These are phyloP conservation scores for Hiodon tergisus DNA, from an alignment of 2,113 vertebrate species.

Conservation along the genomic window DNA sequence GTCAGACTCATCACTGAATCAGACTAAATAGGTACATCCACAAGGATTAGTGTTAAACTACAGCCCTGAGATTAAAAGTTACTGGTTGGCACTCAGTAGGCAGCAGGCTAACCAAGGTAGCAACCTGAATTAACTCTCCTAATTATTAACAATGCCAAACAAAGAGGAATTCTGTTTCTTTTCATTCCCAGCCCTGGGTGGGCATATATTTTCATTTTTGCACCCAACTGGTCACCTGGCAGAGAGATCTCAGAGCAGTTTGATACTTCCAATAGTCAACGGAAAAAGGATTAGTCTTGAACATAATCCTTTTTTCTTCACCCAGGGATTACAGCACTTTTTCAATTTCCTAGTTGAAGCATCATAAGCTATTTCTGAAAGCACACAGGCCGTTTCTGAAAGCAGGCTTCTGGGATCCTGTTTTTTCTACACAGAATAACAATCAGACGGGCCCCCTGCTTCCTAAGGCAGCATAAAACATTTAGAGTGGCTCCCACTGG, in stretches of 20 bases:
- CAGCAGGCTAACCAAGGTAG: conserved; percentile 20
- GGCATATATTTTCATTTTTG: conserved; percentile 26
- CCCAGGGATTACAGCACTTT: conserved; percentile 44
- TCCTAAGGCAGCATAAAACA: conserved; percentile 31
- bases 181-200: conserved; percentile 16
- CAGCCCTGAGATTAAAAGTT: conserved; percentile 25
- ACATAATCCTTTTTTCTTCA: conserved; percentile 36
- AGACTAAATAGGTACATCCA: conserved; percentile 43
- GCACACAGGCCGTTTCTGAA: conserved; percentile 36
- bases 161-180: neutral
- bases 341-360: conserved; percentile 45
- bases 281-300: conserved; percentile 30
- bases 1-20: conserved; percentile 26
- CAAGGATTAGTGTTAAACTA: conserved; percentile 44
- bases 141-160: conserved; percentile 20
- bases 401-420: conserved; percentile 35
- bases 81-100: conserved; percentile 16
- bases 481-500: conserved; percentile 28
- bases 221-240: conserved; percentile 34
- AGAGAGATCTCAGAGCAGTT: conserved; percentile 32
- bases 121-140: conserved; percentile 30
- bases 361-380: conserved; percentile 43
- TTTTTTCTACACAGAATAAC: conserved; percentile 35
- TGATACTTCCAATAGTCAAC: conserved; percentile 31
- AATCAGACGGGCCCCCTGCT: conserved; percentile 29